Base-by-base conservation (phyloP, 53 echinoderm and acorn worm genomes). In the Paelopatides confundens region DNA sequence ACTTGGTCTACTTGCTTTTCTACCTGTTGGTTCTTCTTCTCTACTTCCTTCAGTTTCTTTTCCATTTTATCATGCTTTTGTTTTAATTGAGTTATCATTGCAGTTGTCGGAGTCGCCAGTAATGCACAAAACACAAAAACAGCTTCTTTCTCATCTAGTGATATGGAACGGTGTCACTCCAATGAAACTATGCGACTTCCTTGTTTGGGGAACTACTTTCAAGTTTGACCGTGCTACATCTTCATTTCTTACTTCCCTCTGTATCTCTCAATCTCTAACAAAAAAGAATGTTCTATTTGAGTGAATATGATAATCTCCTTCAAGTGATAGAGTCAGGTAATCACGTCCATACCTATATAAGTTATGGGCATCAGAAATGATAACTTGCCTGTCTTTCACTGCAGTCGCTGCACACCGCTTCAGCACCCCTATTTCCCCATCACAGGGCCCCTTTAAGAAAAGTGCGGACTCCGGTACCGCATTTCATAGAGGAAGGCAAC, bases 361-460 rank as follows among this genome's bases (percentile, higher is more conserved):
- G 17, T 71, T 37, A 39, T 35, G 71, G 71, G 36, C n/a, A n/a
- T n/a, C n/a, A n/a, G n/a, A n/a, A n/a, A n/a, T n/a, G n/a, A n/a
- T n/a, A n/a, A n/a, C n/a, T 38, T 71, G 71, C 26, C 71, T 71
- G 1, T 3, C 38, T 40, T 71, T 71, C 35, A 71, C 71, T 35
- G 71, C 40, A 71, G 34, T 71, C 11, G 18, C 38, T 34, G 39
- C 71, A 23, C 71, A 21, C 35, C 15, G 34, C 26, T 71, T 71
- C 35, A 71, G 40, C 17, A 71, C 40, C 12, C 36, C 71, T 21
- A 71, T 71, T 12, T 71, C 71, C n/a, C 37, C 71, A 71, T 71
- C 71, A 39, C 71, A 71, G 34, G 71, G 71, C 17, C 71, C 71
- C 69, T 70, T 70, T n/a, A n/a, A n/a, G n/a, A n/a, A n/a, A n/a